Evolutionary conservation across 2,797 vertebrate genomes (phyloP).

Genomic region (Hemitrygon akajei): DNA sequence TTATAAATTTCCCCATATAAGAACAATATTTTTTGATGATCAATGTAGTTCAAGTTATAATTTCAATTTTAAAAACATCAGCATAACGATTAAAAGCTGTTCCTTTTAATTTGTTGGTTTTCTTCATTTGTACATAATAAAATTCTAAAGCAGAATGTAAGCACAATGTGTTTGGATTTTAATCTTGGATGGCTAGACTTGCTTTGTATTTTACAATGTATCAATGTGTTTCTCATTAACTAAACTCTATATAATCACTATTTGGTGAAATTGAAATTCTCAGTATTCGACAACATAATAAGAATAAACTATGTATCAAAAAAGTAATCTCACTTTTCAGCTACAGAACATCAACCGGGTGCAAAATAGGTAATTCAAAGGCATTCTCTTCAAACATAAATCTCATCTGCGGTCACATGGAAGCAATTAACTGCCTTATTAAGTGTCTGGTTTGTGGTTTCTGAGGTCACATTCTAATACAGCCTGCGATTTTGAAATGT

Average conservation of each 20-base stretch:
- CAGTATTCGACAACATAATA: not conserved
- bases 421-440: conserved; percentile 34
- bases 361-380: not conserved
- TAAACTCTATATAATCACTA: not conserved
- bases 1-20: no score
- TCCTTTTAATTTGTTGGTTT: conserved; percentile 6
- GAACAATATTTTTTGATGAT: not conserved
- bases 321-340: not conserved
- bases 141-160: not conserved
- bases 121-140: not conserved
- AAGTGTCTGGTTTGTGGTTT: conserved; percentile 32
- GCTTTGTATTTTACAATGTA: not conserved
- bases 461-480: conserved; percentile 15
- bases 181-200: conserved; percentile 9
- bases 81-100: not conserved
- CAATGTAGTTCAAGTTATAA: not conserved
- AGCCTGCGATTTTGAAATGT: conserved; percentile 12
- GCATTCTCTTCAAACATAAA: not conserved
- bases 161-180: conserved; percentile 18
- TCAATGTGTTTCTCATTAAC: conserved; percentile 29
- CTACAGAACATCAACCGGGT: not conserved
- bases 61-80: not conserved
- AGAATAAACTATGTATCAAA: not conserved
- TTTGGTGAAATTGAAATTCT: not conserved
- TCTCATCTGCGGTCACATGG: not conserved